Conservation (phyloP, 2,797 vertebrate species). For the Craterocephalus amniculus region DNA sequence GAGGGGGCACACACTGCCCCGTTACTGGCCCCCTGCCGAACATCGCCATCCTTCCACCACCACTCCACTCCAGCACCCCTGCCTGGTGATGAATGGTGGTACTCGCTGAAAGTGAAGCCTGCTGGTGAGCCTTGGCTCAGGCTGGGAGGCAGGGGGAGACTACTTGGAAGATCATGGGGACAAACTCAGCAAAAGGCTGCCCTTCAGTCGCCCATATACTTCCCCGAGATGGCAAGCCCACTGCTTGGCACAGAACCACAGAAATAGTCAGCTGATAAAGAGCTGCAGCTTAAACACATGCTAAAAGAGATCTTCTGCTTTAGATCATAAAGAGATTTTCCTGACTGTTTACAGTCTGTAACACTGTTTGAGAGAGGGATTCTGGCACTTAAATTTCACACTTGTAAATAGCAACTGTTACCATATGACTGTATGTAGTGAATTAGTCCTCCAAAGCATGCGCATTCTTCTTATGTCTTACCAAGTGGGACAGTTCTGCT, state of each 20-base stretch:
- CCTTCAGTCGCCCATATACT: conserved; percentile 71
- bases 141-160: conserved; percentile 63
- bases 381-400: conserved; percentile 32
- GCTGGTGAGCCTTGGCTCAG: conserved; percentile 81
- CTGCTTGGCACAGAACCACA: conserved; percentile 55
- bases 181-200: conserved; percentile 75
- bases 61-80: conserved; percentile 70
- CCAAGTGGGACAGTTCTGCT: conserved; percentile 16
- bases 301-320: conserved; percentile 27
- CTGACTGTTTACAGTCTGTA: conserved; percentile 35
- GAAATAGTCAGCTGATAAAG: background rate
- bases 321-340: conserved; percentile 26
- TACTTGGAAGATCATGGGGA: conserved; percentile 76
- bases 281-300: conserved; percentile 10
- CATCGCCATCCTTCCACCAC: conserved; percentile 18
- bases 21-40: conserved; percentile 71
- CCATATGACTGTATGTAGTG: conserved; percentile 38
- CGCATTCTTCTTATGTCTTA: conserved; percentile 19
- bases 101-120: conserved; percentile 85
- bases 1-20: conserved; percentile 72
- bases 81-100: conserved; percentile 85
- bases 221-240: conserved; percentile 47
- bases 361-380: background rate
- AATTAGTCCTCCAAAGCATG: conserved; percentile 29
- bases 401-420: conserved; percentile 52